These are phyloP conservation scores for Leucania comma DNA, from an alignment of 2,888 invertebrate species.

Conservation along the genomic window DNA sequence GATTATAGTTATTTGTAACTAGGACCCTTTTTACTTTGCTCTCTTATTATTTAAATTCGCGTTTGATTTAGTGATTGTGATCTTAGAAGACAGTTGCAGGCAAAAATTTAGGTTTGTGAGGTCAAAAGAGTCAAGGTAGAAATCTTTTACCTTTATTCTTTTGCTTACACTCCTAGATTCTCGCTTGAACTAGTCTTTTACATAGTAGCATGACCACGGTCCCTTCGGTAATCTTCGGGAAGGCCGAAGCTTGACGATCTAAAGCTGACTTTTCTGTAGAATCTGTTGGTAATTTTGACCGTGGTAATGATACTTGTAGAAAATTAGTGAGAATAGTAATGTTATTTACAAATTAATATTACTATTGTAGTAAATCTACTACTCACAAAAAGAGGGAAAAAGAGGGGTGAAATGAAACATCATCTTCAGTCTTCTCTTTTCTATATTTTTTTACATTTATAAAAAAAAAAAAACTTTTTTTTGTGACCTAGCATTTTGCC, in stretches of 20 bases:
- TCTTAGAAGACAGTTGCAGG: not conserved
- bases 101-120: no score
- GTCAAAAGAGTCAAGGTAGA: no score
- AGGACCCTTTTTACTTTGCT: not conserved
- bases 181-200: not conserved
- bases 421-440: not conserved
- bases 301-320: not conserved
- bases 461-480: not conserved
- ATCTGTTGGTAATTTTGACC: not conserved
- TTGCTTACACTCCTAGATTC: not conserved
- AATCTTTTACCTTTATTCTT: no score
- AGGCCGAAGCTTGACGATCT: not conserved
- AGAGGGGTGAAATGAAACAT: constrained; percentile 4
- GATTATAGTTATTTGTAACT: not conserved
- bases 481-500: no score
- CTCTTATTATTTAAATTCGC: not conserved
- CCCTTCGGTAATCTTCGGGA: not conserved
- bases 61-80: not conserved
- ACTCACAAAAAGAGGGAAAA: constrained; percentile 12
- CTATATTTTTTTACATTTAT: not conserved
- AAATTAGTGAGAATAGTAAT: constrained; percentile 6
- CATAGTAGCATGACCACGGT: not conserved
- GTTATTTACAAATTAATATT: not conserved
- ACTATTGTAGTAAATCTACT: constrained; percentile 9
- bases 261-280: no score